Base-by-base conservation (phyloP, 1,140 invertebrate species). In the Geopemphigus sp. region DNA sequence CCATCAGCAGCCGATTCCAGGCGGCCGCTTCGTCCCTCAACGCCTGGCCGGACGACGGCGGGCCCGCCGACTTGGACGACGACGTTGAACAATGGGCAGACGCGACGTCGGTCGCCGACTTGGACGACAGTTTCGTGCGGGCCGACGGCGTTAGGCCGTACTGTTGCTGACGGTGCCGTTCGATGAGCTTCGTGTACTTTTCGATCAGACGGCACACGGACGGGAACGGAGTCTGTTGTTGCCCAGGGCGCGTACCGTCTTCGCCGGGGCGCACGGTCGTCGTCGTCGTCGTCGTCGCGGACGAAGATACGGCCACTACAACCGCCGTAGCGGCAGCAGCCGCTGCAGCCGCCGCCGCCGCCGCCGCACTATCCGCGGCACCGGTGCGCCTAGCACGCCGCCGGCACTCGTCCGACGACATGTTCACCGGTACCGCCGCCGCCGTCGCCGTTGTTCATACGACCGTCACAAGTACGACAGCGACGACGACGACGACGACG, bases 161-260 rank as follows among this genome's bases (percentile, higher is more conserved):
- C 54, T 73, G 80, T 32, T 76, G 17, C 45, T 76, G 73, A 11
- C 56, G 54, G 32, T 76, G 73, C 56, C 39, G 73, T 76, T 76
- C 73, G 59, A 81, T 81, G 22, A 81, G 32, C 80, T 39, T 53
- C 54, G 80, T 74, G 72, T 81, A 81, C 61, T 76, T 81, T 26
- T 81, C 45, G 2, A 81, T 72, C 45, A 81, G 57, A 11, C 72
- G 57, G 5, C 72, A 22, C 8, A 81, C 80, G 17, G 80, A 81
- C 39, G 80, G 80, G 50, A 81, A 81, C 68, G 70, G 70, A 59
- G n/a, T n/a, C n/a, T n/a, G n/a, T n/a, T n/a, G n/a, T n/a, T n/a
- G n/a, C n/a, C n/a, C n/a, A n/a, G n/a, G 47, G 59, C 19, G 17
- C 15, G 10, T 22, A 10, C 39, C 57, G 72, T 5, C 72, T 24